Percentiles rank a stretch among this genome's conserved stretches.
Conservation (phyloP, 2,888 invertebrate species). For the Plutella xylostella region DNA sequence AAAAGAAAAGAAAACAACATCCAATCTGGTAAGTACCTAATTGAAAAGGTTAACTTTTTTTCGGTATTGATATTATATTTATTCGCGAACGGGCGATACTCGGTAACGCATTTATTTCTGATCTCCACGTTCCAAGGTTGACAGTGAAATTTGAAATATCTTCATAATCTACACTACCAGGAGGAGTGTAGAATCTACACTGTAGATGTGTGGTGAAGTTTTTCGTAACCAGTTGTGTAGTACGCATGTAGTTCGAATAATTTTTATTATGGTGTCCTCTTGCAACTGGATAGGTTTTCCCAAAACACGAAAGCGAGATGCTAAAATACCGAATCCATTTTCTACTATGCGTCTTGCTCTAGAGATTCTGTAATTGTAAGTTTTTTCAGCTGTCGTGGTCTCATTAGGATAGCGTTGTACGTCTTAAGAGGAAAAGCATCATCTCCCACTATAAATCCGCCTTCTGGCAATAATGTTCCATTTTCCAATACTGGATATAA, state of each 20-base stretch:
- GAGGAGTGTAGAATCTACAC: too few relatives aligned
- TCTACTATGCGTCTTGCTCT: conserved; percentile 10
- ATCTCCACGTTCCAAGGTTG: conserved; percentile 10
- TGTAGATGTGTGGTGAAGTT: conserved; percentile 8
- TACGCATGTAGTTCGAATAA: conserved; percentile 12
- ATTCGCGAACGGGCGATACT: conserved; percentile 9
- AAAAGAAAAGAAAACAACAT: too few relatives aligned
- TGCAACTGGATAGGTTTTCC: conserved; percentile 12
- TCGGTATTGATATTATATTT: background rate
- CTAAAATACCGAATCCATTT: conserved; percentile 12
- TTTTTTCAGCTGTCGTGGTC: conserved; percentile 12
- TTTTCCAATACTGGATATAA: conserved; percentile 15
- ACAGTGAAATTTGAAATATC: conserved; percentile 6
- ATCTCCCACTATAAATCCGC: conserved; percentile 14
- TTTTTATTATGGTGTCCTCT: conserved; percentile 10
- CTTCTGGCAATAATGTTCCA: conserved; percentile 14
- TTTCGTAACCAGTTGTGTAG: conserved; percentile 10
- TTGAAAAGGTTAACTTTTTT: too few relatives aligned
- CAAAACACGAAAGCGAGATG: conserved; percentile 14
- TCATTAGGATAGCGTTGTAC: conserved; percentile 9
- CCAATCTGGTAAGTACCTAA: too few relatives aligned
- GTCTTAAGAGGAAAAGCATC: conserved; percentile 11
- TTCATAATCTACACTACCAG: conserved; percentile 13
- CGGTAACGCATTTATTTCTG: conserved; percentile 14
- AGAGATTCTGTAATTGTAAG: conserved; percentile 13